Percentiles rank a stretch among this genome's conserved stretches.
Evolutionary conservation across 2,113 vertebrate genomes (phyloP).

Genomic region (Dromas ardeola): DNA sequence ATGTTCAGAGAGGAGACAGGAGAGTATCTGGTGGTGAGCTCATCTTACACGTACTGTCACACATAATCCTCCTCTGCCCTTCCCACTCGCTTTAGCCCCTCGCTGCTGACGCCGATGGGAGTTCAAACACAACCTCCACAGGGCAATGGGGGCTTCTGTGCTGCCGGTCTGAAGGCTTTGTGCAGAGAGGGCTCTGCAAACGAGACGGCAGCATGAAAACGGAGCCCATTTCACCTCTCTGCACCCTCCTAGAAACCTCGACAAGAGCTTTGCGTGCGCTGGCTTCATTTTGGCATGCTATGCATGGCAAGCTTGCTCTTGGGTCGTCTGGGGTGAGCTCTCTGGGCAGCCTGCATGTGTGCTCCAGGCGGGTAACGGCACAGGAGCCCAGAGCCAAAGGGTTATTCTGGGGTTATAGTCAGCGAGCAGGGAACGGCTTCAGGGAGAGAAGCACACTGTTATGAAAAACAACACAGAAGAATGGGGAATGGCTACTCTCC

Average conservation of each 20-base stretch:
- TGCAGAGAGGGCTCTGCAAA: background rate
- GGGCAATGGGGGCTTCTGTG: background rate
- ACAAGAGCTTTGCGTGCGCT: background rate
- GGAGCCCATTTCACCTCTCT: background rate
- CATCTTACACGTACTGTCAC: constrained; percentile 26
- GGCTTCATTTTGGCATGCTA: background rate
- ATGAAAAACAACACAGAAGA: background rate
- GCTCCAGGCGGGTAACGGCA: background rate
- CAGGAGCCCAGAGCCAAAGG: background rate
- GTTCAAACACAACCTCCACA: background rate
- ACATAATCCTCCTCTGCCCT: constrained; percentile 8
- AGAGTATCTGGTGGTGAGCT: constrained; percentile 26
- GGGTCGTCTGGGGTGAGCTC: background rate
- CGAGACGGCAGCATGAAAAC: background rate
- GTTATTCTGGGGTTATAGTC: background rate
- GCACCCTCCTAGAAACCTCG: background rate
- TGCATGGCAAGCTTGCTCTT: background rate
- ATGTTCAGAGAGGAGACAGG: constrained; percentile 11
- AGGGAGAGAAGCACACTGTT: background rate
- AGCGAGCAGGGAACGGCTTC: fast-evolving
- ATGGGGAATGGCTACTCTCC: background rate
- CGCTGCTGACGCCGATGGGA: background rate
- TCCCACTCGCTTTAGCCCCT: background rate
- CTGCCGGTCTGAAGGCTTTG: background rate
- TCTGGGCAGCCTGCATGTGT: background rate